phyloP scores from a whole-genome alignment of 1,140 invertebrate genomes.

The Wasmannia auropunctata region DNA sequence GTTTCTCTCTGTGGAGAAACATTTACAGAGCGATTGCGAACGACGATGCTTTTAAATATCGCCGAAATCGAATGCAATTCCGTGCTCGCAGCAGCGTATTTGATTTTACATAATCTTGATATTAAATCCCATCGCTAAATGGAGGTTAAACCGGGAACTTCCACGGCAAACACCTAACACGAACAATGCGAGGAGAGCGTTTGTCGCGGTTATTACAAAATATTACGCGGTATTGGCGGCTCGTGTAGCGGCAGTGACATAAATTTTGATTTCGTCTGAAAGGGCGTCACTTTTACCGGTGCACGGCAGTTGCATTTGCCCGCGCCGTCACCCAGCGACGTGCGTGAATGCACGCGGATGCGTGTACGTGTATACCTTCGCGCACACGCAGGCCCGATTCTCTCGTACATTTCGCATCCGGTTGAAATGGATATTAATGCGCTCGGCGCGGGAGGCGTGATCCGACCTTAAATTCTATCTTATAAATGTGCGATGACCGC shows the following conservation, averaged over 20 bases:
- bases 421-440: constrained; percentile 82
- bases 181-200: neutral
- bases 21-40: neutral
- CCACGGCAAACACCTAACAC: neutral
- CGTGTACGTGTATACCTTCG: constrained; percentile 16
- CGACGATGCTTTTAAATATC: neutral
- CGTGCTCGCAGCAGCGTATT: neutral
- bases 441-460: constrained; percentile 59
- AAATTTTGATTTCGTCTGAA: constrained; percentile 48
- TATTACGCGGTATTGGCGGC: constrained; percentile 31
- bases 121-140: constrained; percentile 4
- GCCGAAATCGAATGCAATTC: constrained; percentile 1
- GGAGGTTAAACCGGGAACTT: constrained; percentile 33
- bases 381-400: constrained; percentile 6
- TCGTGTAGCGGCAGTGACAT: neutral
- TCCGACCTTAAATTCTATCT: constrained; percentile 78
- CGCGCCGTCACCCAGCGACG: neutral
- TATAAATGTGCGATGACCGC: constrained; percentile 77
- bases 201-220: constrained; percentile 48
- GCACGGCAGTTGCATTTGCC: neutral
- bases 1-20: neutral
- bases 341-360: constrained; percentile 17
- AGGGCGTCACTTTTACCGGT: constrained; percentile 50
- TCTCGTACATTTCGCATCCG: constrained; percentile 51
- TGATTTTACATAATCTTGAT: neutral